Evolutionary conservation across 2,888 invertebrate genomes (phyloP).

Genomic region (Agrotis exclamationis): DNA sequence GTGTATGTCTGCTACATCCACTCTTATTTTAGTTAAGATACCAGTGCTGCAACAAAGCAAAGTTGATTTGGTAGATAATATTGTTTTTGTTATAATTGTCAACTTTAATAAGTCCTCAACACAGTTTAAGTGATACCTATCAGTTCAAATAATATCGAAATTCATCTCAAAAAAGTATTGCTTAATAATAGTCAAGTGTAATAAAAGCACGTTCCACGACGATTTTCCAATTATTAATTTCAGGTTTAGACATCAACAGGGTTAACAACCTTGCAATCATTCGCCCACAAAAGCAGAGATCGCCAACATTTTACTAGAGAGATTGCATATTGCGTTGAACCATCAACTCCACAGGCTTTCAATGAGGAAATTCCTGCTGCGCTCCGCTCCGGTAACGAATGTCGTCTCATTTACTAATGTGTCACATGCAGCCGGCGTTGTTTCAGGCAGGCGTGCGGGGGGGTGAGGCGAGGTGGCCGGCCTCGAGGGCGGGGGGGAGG

Average conservation of each 20-base stretch:
- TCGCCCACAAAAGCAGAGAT: conserved; percentile 29
- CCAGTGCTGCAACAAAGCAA: neutral
- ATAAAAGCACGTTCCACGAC: neutral
- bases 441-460: conserved; percentile 78
- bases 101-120: neutral
- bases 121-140: too few species aligned
- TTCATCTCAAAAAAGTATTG: neutral
- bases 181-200: neutral
- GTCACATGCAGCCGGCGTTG: conserved; percentile 91
- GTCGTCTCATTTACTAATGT: conserved; percentile 92
- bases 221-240: conserved; percentile 9
- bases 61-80: neutral
- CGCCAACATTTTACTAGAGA: conserved; percentile 47
- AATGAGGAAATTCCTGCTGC: conserved; percentile 84
- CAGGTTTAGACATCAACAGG: neutral
- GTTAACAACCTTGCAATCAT: conserved; percentile 25
- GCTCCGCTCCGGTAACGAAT: conserved; percentile 89
- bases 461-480: conserved; percentile 62
- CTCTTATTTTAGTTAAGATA: neutral
- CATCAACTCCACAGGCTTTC: conserved; percentile 65
- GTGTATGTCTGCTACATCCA: too few species aligned
- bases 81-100: neutral
- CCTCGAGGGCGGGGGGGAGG: conserved; percentile 45
- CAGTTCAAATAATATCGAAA: neutral
- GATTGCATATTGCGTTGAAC: conserved; percentile 59